Conservation (phyloP, 2,797 vertebrate species). For the Morus bassanus region DNA sequence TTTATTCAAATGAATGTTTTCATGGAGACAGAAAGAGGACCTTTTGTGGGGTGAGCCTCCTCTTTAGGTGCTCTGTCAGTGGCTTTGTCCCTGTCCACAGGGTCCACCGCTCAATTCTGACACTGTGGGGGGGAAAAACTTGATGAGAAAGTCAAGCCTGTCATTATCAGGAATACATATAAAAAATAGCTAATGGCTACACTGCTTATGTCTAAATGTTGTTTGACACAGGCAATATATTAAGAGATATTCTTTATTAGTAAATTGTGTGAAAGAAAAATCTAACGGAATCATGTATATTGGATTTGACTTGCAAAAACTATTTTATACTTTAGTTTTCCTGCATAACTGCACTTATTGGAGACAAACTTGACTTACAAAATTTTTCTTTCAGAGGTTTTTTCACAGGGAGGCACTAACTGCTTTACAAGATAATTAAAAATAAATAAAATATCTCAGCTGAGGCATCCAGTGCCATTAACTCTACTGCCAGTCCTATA, state of each 20-base stretch:
- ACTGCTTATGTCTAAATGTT: neutral
- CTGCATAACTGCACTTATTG: neutral
- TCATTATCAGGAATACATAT: neutral
- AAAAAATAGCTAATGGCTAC: neutral
- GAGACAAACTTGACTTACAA: neutral
- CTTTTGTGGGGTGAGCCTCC: neutral
- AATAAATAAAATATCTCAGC: neutral
- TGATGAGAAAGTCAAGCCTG: neutral
- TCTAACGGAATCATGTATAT: neutral
- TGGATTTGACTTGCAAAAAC: neutral
- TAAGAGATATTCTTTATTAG: neutral
- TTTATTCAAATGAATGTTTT: neutral
- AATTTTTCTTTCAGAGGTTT: neutral
- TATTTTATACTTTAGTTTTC: neutral
- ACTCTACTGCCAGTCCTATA: neutral
- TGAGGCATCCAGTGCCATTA: neutral
- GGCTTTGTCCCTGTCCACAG: neutral
- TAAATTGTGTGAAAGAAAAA: neutral
- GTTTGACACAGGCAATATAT: neutral
- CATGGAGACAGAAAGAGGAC: neutral
- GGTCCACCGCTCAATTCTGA: neutral
- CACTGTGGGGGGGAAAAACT: accelerated
- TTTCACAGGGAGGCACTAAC: neutral
- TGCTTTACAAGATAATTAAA: neutral
- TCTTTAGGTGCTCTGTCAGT: neutral